Evolutionary conservation across 1,140 invertebrate species (phyloP).

Genomic region (Cephus cinctus): DNA sequence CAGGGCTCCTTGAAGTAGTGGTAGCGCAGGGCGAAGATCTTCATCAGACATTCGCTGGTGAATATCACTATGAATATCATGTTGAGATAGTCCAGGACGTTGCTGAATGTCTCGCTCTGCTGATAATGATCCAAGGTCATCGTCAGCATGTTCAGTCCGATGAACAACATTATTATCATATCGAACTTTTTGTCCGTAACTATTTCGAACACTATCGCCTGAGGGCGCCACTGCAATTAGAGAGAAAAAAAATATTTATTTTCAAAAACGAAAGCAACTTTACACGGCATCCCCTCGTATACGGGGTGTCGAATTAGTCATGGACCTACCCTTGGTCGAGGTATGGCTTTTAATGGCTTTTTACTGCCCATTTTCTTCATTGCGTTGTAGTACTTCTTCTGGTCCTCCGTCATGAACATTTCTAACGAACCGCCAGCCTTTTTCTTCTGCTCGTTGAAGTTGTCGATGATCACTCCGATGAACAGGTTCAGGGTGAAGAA

Average conservation of each 20-base stretch:
- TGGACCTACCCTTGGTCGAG: slow-evolving; percentile 84
- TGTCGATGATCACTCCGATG: slow-evolving; percentile 98
- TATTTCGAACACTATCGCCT: slow-evolving; percentile 95
- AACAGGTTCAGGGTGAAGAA: slow-evolving; percentile 98
- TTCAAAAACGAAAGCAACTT: slow-evolving; percentile 1
- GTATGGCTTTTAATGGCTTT: slow-evolving; percentile 96
- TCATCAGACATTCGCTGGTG: slow-evolving; percentile 94
- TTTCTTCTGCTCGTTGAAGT: slow-evolving; percentile 99
- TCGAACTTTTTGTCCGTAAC: slow-evolving; percentile 98
- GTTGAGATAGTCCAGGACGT: slow-evolving; percentile 87
- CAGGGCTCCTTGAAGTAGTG: slow-evolving; percentile 99
- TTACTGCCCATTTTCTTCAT: slow-evolving; percentile 99
- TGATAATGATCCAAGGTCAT: slow-evolving; percentile 98
- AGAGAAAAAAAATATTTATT: slow-evolving; percentile 6
- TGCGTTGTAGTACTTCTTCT: slow-evolving; percentile 99
- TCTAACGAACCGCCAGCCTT: slow-evolving; percentile 97
- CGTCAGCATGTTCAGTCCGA: slow-evolving; percentile 97
- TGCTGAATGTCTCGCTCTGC: slow-evolving; percentile 78
- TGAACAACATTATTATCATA: slow-evolving; percentile 99
- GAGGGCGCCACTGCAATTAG: slow-evolving; percentile 84
- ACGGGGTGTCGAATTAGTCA: slow-evolving; percentile 1
- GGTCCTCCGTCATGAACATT: slow-evolving; percentile 99
- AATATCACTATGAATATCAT: slow-evolving; percentile 98
- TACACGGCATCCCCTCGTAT: background rate
- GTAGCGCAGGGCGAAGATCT: slow-evolving; percentile 94